These are phyloP conservation scores for Bombyx huttoni DNA, from an alignment of 2,888 invertebrate genomes.

Conservation along the genomic window DNA sequence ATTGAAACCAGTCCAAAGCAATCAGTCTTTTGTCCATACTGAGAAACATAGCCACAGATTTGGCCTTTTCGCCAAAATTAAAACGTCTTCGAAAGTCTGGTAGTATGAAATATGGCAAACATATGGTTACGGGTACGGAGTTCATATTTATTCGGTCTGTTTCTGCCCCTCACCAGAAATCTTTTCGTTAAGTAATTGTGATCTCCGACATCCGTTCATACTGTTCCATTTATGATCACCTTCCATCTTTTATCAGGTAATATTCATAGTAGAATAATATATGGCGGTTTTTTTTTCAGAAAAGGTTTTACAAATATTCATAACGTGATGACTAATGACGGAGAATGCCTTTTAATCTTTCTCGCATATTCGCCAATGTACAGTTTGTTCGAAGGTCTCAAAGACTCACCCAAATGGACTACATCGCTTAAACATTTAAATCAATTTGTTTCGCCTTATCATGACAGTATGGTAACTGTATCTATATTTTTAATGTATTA, in stretches of 20 bases:
- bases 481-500: background rate
- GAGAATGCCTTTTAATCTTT: conserved; percentile 78
- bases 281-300: conserved; percentile 41
- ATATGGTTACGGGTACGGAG: background rate
- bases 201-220: no score
- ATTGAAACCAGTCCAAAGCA: background rate
- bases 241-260: background rate
- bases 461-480: background rate
- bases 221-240: no score
- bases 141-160: background rate
- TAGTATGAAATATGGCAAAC: background rate
- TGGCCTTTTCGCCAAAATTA: background rate
- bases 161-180: no score
- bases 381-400: conserved; percentile 74
- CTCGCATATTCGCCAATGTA: conserved; percentile 78
- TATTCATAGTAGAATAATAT: background rate
- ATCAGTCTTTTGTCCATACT: no score
- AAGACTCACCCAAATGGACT: conserved; percentile 15
- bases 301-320: conserved; percentile 73
- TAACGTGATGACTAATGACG: conserved; percentile 74
- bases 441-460: conserved; percentile 1
- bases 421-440: conserved; percentile 1
- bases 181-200: no score
- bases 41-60: no score
- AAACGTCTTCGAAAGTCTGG: no score